A percentile compares a stretch with the other conserved stretches of the same genome.
Evolutionary conservation across 2,888 invertebrate species (phyloP).

Genomic region (Byasa hedistus): DNA sequence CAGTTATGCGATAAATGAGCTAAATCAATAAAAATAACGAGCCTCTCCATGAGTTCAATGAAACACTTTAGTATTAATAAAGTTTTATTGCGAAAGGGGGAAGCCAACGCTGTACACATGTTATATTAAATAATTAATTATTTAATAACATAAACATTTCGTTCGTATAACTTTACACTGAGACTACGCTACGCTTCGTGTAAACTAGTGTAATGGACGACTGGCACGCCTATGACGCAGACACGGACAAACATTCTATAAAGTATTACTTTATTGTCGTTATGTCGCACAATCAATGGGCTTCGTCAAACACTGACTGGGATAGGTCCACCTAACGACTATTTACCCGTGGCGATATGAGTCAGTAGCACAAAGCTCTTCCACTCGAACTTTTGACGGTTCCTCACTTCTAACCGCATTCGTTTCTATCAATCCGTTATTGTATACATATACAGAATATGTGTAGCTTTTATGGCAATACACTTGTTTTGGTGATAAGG

Average conservation of each 20-base stretch:
- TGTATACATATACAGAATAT: not conserved
- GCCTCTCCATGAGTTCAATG: too few species aligned
- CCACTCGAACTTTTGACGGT: constrained; percentile 27
- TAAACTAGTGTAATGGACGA: not conserved
- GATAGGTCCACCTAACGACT: constrained; percentile 51
- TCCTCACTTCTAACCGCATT: constrained; percentile 7
- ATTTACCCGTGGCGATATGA: constrained; percentile 40
- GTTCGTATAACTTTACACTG: not conserved
- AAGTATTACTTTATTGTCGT: constrained; percentile 73
- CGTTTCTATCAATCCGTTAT: not conserved
- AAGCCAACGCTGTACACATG: too few species aligned
- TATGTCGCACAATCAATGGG: constrained; percentile 66
- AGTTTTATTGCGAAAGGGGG: too few species aligned
- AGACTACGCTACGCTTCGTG: not conserved
- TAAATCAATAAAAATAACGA: too few species aligned
- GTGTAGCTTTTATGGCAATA: not conserved
- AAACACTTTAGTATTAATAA: too few species aligned
- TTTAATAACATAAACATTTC: not conserved
- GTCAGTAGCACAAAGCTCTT: constrained; percentile 27
- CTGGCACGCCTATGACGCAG: constrained; percentile 72
- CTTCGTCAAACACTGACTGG: constrained; percentile 50
- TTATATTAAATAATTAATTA: too few species aligned
- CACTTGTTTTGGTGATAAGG: too few species aligned
- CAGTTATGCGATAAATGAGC: too few species aligned
- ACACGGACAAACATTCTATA: constrained; percentile 66